Base-by-base conservation (phyloP, 2,113 vertebrate genomes). In the Caretta caretta region DNA sequence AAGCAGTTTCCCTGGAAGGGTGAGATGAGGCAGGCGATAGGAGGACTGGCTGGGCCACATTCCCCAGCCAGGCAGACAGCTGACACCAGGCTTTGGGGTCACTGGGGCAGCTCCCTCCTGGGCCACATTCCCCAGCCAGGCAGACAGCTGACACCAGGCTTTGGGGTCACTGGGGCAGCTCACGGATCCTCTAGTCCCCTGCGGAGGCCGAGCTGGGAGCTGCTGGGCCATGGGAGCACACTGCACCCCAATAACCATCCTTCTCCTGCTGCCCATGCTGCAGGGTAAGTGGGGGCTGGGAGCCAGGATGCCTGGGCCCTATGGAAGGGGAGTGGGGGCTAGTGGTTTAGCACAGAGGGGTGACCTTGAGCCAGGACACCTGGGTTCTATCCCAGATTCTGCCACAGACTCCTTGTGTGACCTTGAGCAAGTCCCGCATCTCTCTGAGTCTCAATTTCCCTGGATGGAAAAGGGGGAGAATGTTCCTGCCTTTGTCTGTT, bases 111-210 rank as follows among this genome's bases (percentile, higher is more conserved):
- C 62, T 65, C 31, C n/a, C n/a, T n/a, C n/a, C 14, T 65, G 62
- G 13, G 31, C 6, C 2, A 65, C 62, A 35, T 65, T 65, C 29
- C 12, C 29, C 12, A 2, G 2, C 27, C 29, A 31, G 59, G 29
- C 29, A 31, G 29, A 65, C 31, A 65, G 62, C 31, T 35, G 62
- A 35, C 62, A 17, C 31, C 7, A 7, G 31, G 16, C 31, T n/a
- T 6, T 65, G 62, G 62, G 31, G 62, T 65, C 62, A 65, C 31
- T 65, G 29, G 62, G 62, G 16, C 62, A 65, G 31, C 62, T 65
- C 31, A 4, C 12, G 1, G 2, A 35, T 3, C 31, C 3, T 25
- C 7, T 17, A 17, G 31, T 35, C 31, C 14, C 16, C 13, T 65
- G 62, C 6, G 3, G 16, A 35, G n/a, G 62, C 62, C 31, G 3